Evolutionary conservation across 2,797 vertebrate genomes (phyloP).

Genomic region (Meda fulgida): DNA sequence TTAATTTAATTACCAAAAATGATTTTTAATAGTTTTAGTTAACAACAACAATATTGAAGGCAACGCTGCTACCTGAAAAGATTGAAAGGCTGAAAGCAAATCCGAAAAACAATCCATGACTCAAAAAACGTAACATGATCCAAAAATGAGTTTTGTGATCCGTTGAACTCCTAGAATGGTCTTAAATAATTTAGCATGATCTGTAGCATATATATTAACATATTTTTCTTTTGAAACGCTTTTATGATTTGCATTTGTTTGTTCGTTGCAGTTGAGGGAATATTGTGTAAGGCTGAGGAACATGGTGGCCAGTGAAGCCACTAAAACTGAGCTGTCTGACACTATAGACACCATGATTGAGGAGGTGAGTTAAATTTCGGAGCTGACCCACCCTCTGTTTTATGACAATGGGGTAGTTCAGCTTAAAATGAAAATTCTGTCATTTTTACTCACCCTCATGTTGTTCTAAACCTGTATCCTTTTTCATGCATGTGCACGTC

Average conservation of each 20-base stretch:
- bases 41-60: neutral
- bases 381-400: neutral
- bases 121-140: neutral
- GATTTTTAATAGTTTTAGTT: neutral
- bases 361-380: constrained; percentile 82
- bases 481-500: neutral
- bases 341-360: constrained; percentile 93
- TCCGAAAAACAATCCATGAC: neutral
- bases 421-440: neutral
- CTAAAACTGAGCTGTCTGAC: constrained; percentile 83
- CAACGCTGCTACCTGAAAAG: neutral
- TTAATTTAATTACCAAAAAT: neutral
- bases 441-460: too few species aligned
- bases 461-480: too few species aligned
- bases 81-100: neutral
- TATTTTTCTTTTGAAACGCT: neutral
- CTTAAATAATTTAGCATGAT: neutral
- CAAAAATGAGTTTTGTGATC: neutral
- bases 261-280: constrained; percentile 88
- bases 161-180: neutral
- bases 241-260: neutral
- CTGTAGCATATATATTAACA: neutral
- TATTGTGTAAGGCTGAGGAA: constrained; percentile 93
- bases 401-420: neutral
- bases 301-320: constrained; percentile 87